Base-by-base conservation (phyloP, 2,888 invertebrate species). In the Drosophila siamana region DNA sequence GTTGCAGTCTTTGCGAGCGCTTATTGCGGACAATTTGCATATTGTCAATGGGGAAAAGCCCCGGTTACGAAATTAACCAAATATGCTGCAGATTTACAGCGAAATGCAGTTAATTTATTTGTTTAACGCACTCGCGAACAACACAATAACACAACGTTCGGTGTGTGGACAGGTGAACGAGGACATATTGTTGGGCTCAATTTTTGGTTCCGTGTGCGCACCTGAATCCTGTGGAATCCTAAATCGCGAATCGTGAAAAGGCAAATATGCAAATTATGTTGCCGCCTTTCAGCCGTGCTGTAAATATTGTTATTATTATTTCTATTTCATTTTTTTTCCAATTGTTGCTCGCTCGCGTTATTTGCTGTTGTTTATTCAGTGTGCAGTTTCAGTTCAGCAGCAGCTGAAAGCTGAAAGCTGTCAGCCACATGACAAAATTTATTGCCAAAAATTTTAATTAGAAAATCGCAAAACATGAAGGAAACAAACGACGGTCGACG, bases 51-150 rank as follows among this genome's bases (percentile, higher is more conserved):
- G 22, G 47, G 41, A 36, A 69, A 62, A 52, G 56, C 47, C 60
- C 69, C 57, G 80, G 41, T 84, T 71, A 51, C 54, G 78, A 75
- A 19, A 86, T 83, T 86, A 84, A 81, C 86, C 83, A 72, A 86
- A 81, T 75, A 72, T 72, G 63, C 47, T 62, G 69, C 71, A 67
- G 80, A 78, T 84, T 81, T 81, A 68, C 59, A 38, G 66, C 13
- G 43, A 68, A 70, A 81, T 72, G 59, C 57, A 60, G 75, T 78
- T 84, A 80, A 84, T 84, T 86, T 84, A 86, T 84, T 84, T 83
- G 79, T 61, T 72, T 74, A 82, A 69, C 74, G 69, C 51, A 15
- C 36, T 2, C n/a, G 7, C 7, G 11, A 22, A 15, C 4, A 51
- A 2, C 11, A 16, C 64, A 63, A 22, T 24, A n/a, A n/a, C n/a